Base-by-base conservation (phyloP, 2,888 invertebrate species). In the Macaria notata region DNA sequence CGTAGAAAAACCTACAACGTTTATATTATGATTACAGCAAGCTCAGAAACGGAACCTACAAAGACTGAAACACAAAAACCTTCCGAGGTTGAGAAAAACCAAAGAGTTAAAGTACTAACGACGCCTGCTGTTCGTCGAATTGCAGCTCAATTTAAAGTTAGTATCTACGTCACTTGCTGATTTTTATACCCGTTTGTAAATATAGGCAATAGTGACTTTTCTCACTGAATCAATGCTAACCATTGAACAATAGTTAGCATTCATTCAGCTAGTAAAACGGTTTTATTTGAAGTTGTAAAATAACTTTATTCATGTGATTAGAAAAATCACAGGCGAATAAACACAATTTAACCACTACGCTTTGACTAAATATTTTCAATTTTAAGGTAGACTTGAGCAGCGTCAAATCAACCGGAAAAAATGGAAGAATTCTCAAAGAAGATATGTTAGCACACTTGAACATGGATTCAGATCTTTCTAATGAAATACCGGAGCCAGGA, bases 51-150 rank as follows among this genome's bases (percentile, higher is more conserved):
- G 41, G 71, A 66, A 31, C 55, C 57, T 31, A 73, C 71, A 59
- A 61, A 64, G 56, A 67, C 59, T 46, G 46, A 49, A 45, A 56
- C 52, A 9, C 69, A 74, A 64, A 72, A 71, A 59, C 62, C 51
- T 42, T 56, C 62, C 33, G 52, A 60, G 47, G 56, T 59, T 1
- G 75, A 75, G 42, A 64, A 68, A 50, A 69, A 59, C 45, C 77
- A 76, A 62, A 80, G 70, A 72, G 61, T 72, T 3, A 92, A 87
- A 84, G 81, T 94, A 42, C 85, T 98, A 52, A 95, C 98, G 0
- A 98, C 99, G 1, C 99, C 99, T 3, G 97, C 99, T 33, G 99
- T 99, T 1, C 92, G 99, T 69, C 94, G 97, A 79, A 94, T 99
- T 70, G 98, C 99, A 4, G 94, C 94, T 81, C 98, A 99, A 84